These are phyloP conservation scores for Sericinus montela DNA, from an alignment of 2,888 invertebrate genomes.

Conservation along the genomic window DNA sequence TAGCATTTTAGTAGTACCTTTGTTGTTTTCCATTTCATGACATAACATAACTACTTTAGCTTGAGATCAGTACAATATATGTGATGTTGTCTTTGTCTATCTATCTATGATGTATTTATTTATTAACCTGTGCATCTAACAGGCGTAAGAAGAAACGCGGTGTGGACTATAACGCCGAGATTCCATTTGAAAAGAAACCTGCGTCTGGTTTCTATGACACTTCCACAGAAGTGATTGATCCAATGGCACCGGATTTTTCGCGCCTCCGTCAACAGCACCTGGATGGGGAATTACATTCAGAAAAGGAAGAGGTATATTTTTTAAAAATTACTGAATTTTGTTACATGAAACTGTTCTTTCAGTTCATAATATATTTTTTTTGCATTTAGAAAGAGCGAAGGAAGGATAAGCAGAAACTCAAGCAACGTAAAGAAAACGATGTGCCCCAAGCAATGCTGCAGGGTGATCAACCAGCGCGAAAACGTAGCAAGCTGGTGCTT, in stretches of 20 bases:
- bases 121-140: not conserved
- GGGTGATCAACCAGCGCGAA: conserved; percentile 92
- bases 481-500: conserved; percentile 96
- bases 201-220: conserved; percentile 97
- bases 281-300: conserved; percentile 93
- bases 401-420: conserved; percentile 96
- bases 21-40: too few species aligned
- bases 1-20: too few species aligned
- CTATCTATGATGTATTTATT: too few species aligned
- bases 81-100: too few species aligned
- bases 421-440: conserved; percentile 97
- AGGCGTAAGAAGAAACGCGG: conserved; percentile 89
- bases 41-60: too few species aligned
- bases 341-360: too few species aligned
- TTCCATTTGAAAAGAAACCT: conserved; percentile 98
- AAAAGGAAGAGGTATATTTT: conserved; percentile 91
- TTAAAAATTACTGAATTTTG: too few species aligned
- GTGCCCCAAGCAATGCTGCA: conserved; percentile 94
- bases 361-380: not conserved
- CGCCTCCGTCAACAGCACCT: conserved; percentile 94
- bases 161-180: conserved; percentile 97
- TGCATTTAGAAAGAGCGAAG: conserved; percentile 87
- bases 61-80: too few species aligned
- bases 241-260: conserved; percentile 93
- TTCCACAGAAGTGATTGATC: conserved; percentile 91